phyloP scores from a whole-genome alignment of 2,888 invertebrate species.

The Argynnis bischoffii region DNA sequence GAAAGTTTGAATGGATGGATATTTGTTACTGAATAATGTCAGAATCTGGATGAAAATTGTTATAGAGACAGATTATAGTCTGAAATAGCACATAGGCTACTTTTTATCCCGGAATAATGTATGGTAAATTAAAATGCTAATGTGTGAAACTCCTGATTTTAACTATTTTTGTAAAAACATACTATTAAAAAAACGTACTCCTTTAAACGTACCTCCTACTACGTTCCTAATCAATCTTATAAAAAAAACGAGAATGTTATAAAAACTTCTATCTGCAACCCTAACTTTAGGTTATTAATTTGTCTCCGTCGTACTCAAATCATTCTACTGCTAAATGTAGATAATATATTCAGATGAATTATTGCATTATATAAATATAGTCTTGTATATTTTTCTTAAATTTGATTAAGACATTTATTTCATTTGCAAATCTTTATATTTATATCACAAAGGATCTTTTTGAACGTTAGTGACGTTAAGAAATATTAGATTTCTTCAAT shows the following conservation, averaged over 20 bases:
- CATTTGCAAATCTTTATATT: slow-evolving; percentile 12
- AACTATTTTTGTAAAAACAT: too few relatives aligned
- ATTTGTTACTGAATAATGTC: too few relatives aligned
- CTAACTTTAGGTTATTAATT: slow-evolving; percentile 11
- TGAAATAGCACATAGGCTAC: too few relatives aligned
- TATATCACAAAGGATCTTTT: slow-evolving; percentile 14
- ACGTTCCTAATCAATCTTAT: neutral
- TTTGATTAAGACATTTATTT: slow-evolving; percentile 11
- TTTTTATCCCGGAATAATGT: too few relatives aligned
- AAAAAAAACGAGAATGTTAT: neutral
- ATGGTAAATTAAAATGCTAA: too few relatives aligned
- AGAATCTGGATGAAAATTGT: too few relatives aligned
- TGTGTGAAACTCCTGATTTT: too few relatives aligned
- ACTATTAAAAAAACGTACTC: too few relatives aligned
- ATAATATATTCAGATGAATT: slow-evolving; percentile 21
- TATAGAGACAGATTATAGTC: too few relatives aligned
- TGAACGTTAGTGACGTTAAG: slow-evolving; percentile 3
- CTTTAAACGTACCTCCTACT: too few relatives aligned
- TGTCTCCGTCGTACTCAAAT: slow-evolving; percentile 20
- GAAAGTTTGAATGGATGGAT: too few relatives aligned
- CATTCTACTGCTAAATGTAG: slow-evolving; percentile 14
- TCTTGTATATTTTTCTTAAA: slow-evolving; percentile 15
- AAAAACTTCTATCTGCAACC: slow-evolving; percentile 1
- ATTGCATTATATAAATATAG: slow-evolving; percentile 13
- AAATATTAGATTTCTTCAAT: too few relatives aligned